Percentiles rank a stretch among this genome's conserved stretches.
Evolutionary conservation across 92 coral and sea anemone genomes (phyloP).

Genomic region (Siderastrea radians): DNA sequence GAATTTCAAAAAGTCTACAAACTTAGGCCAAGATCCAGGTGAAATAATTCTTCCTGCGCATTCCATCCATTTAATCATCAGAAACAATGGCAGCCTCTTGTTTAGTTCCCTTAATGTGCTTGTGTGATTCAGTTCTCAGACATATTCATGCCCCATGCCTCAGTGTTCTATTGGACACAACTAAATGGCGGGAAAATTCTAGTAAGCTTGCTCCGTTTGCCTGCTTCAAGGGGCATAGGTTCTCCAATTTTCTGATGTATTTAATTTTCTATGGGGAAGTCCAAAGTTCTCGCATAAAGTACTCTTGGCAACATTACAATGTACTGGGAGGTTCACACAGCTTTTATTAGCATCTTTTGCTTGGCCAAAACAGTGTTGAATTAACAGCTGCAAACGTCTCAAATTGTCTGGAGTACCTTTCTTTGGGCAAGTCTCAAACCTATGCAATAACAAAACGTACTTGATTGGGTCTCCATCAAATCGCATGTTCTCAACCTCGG

Average conservation of each 20-base stretch:
- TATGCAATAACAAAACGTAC: slow-evolving; percentile 50
- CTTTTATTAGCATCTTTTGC: slow-evolving; percentile 74
- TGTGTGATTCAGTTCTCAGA: slow-evolving; percentile 58
- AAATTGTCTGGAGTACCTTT: slow-evolving; percentile 34
- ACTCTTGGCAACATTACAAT: slow-evolving; percentile 57
- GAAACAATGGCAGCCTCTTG: slow-evolving; percentile 61
- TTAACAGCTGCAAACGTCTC: slow-evolving; percentile 27
- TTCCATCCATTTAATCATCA: slow-evolving; percentile 77
- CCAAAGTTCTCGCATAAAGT: slow-evolving; percentile 72
- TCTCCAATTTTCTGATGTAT: slow-evolving; percentile 48
- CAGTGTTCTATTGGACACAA: slow-evolving; percentile 65
- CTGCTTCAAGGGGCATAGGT: slow-evolving; percentile 50
- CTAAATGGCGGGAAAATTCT: slow-evolving; percentile 67
- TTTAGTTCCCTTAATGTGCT: slow-evolving; percentile 56
- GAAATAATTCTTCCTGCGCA: slow-evolving; percentile 71
- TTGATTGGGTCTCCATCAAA: slow-evolving; percentile 66
- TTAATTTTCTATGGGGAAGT: slow-evolving; percentile 27
- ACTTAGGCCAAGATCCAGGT: slow-evolving; percentile 61
- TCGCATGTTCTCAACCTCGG: slow-evolving; percentile 63
- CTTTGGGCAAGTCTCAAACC: slow-evolving; percentile 36
- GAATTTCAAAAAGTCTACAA: slow-evolving; percentile 50
- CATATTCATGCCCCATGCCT: slow-evolving; percentile 77
- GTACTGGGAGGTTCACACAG: slow-evolving; percentile 73
- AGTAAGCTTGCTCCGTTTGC: slow-evolving; percentile 65
- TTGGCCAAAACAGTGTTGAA: slow-evolving; percentile 80